Evolutionary conservation across 2,797 vertebrate genomes (phyloP).

Genomic region (Alfaro cultratus): DNA sequence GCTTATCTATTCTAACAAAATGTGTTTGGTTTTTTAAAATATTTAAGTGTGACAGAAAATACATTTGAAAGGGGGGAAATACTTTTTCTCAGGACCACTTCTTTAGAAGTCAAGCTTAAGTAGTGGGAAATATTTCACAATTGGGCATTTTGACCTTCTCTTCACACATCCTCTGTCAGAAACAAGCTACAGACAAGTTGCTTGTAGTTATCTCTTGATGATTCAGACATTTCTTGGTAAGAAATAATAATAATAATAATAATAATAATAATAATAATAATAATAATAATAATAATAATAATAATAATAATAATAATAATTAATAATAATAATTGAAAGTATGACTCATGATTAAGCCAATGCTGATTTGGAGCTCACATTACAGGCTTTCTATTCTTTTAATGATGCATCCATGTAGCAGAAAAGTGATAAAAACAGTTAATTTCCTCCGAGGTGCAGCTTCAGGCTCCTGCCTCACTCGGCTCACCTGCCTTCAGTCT

Average conservation of each 20-base stretch:
- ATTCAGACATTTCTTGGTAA: constrained; percentile 28
- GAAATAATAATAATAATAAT: no score
- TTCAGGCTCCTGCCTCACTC: constrained; percentile 5
- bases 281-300: not conserved
- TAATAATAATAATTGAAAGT: constrained; percentile 1
- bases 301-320: not conserved
- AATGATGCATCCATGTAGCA: constrained; percentile 10
- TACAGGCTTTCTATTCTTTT: constrained; percentile 22
- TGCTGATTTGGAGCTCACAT: constrained; percentile 5
- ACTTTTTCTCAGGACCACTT: not conserved
- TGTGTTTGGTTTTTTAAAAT: not conserved
- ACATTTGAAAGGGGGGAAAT: not conserved
- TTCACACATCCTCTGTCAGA: not conserved
- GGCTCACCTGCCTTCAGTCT: constrained; percentile 19
- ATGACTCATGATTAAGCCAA: constrained; percentile 27
- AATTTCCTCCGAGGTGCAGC: constrained; percentile 17
- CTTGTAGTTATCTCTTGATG: constrained; percentile 1
- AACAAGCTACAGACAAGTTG: not conserved
- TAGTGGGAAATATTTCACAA: not conserved
- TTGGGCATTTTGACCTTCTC: not conserved
- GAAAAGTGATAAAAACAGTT: constrained; percentile 1
- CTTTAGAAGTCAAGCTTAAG: not conserved
- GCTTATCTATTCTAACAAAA: not conserved
- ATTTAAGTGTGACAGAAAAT: not conserved
- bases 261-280: no score